These are phyloP conservation scores for Pollicipes pollicipes DNA, from an alignment of 1,140 invertebrate species.

Conservation along the genomic window DNA sequence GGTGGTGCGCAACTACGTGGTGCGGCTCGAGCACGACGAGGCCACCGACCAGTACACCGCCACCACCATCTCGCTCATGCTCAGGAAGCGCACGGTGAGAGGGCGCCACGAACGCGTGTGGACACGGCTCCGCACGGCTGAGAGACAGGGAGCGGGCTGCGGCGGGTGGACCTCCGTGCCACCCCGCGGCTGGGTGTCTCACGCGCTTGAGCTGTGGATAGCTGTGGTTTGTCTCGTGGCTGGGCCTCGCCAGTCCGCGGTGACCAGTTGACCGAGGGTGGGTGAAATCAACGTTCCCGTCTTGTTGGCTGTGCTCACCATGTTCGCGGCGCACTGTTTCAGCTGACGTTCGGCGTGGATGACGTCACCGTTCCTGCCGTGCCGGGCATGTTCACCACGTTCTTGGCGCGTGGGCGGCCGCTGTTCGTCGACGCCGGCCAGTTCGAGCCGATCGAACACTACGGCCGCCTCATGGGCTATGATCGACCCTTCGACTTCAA, in stretches of 20 bases:
- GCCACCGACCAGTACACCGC: constrained; percentile 42
- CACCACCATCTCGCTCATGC: constrained; percentile 46
- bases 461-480: constrained; percentile 66
- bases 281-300: too few species aligned
- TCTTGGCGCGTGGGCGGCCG: constrained; percentile 42
- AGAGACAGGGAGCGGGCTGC: too few species aligned
- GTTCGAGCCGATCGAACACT: constrained; percentile 50
- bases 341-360: constrained; percentile 49
- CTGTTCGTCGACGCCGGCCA: constrained; percentile 52
- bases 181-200: too few species aligned
- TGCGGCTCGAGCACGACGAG: constrained; percentile 48
- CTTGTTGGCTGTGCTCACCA: too few species aligned
- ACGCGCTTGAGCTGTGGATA: too few species aligned
- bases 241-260: too few species aligned
- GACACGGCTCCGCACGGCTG: too few species aligned
- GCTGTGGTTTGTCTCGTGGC: too few species aligned
- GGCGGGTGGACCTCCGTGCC: too few species aligned
- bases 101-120: too few species aligned
- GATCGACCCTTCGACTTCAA: constrained; percentile 70
- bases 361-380: constrained; percentile 59
- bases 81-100: constrained; percentile 41
- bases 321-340: constrained; percentile 27
- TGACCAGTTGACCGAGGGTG: too few species aligned
- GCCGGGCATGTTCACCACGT: constrained; percentile 60
- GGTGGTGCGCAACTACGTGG: constrained; percentile 70